Percentiles rank a stretch among this genome's conserved stretches.
These are phyloP conservation scores for Nothura maculosa DNA, from an alignment of 2,797 vertebrate genomes.

Conservation along the genomic window DNA sequence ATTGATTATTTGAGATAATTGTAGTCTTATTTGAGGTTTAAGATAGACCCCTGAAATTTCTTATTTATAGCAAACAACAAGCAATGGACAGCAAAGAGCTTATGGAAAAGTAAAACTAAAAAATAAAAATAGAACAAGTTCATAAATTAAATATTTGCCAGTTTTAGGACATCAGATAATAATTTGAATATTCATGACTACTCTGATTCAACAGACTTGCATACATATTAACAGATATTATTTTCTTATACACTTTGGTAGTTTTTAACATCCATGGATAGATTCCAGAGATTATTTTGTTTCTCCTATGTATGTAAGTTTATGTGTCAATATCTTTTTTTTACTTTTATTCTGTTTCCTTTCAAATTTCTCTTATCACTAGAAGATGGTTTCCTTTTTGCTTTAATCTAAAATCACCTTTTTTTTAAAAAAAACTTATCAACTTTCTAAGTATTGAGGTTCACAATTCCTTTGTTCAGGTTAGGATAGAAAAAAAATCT, in stretches of 20 bases:
- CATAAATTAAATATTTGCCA: conserved; percentile 31
- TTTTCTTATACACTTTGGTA: background rate
- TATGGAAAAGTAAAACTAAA: background rate
- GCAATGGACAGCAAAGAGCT: background rate
- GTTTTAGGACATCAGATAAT: background rate
- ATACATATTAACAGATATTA: background rate
- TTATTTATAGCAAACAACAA: background rate
- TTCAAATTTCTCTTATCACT: background rate
- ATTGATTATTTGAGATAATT: background rate
- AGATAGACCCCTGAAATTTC: background rate
- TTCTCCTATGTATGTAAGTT: background rate
- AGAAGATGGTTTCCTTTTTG: background rate
- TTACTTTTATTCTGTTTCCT: background rate
- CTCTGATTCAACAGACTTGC: background rate
- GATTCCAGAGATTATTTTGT: background rate
- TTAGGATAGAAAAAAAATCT: background rate
- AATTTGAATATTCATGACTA: conserved; percentile 21
- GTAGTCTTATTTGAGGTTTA: background rate
- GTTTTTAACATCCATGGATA: background rate
- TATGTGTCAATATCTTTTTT: too few species aligned
- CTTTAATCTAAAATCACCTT: background rate
- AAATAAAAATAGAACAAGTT: background rate
- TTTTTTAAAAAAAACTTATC: background rate
- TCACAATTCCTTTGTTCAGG: background rate
- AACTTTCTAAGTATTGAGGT: background rate